Percentiles rank a stretch among this genome's conserved stretches.
Evolutionary conservation across 2,797 vertebrate species (phyloP).

Genomic region (Megalops cyprinoides): DNA sequence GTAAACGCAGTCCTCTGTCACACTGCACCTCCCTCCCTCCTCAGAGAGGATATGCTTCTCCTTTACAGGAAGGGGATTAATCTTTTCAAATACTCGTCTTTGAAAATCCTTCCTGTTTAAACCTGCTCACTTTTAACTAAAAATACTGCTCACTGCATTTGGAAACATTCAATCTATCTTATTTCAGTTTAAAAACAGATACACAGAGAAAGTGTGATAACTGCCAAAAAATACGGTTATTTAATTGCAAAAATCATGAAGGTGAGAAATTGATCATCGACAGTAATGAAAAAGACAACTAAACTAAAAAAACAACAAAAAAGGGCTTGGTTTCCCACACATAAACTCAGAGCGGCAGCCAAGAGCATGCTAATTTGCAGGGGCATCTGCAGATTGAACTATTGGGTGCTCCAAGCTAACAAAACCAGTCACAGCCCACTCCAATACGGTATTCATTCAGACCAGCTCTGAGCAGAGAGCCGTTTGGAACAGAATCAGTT

Average conservation of each 20-base stretch:
- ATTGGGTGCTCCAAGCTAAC: neutral
- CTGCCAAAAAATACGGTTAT: neutral
- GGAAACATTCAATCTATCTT: neutral
- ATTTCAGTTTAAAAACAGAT: neutral
- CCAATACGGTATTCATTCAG: neutral
- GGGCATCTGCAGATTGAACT: neutral
- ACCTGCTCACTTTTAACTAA: neutral
- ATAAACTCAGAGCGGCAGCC: neutral
- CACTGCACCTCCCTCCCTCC: neutral
- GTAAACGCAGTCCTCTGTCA: neutral
- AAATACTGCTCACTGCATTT: neutral
- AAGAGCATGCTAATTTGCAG: neutral
- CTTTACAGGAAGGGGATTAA: slow-evolving; percentile 13
- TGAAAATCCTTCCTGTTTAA: neutral
- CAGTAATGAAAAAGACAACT: too few species aligned
- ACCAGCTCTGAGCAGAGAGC: neutral
- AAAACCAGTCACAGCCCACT: neutral
- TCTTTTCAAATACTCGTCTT: neutral
- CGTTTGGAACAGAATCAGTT: neutral
- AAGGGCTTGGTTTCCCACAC: neutral
- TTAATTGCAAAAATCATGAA: too few species aligned
- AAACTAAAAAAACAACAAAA: neutral
- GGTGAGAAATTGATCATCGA: too few species aligned
- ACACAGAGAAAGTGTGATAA: neutral
- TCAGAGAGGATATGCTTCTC: neutral